Base-by-base conservation (phyloP, 2,888 invertebrate genomes). In the Patella depressa region DNA sequence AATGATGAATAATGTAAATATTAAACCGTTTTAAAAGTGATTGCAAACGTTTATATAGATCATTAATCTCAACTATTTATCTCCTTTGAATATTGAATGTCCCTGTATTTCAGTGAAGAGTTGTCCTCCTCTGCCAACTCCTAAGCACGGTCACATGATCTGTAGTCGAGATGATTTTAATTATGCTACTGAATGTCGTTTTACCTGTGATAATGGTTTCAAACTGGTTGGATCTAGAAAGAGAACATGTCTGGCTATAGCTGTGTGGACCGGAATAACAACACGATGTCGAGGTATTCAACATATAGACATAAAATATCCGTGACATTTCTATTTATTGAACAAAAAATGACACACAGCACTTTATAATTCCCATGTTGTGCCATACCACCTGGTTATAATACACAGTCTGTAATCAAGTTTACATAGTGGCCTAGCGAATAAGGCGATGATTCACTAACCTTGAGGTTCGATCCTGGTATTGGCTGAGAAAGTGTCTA, bases 261-360 rank as follows among this genome's bases (percentile, higher is more conserved):
- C 94, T 0, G 93, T 93, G 87, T 95, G 95, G 95, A 94, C 94
- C 85, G 95, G 95, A 2, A 91, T 95, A 15, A 93, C 93, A 81
- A 93, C 94, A 0, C 92, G 93, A 73, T 95, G 95, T 88, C 94
- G 94, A 92, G 94, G 94, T 94, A 91, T 91, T 45, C 45, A 9
- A 45, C 45, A 45, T 5, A 45, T 34, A 34, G 34, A 34, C 4
- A 4, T 3, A 89, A 85, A 34, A 24, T 59, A 17, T 9, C 45
- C 45, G 1, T 9, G 45, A 45, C 3, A 45, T 45, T 45, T 45
- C 45, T 9, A 7, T 45, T 45, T 45, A 1, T 45, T 0, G 7
- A 45, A 45, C 45, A 34, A 34, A 34, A 3, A 34, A 3, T 5
- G 34, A 34, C 34, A 34, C 34, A 34, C 4, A 4, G 3, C 5